A percentile compares a stretch with the other conserved stretches of the same genome.
These are phyloP conservation scores for Macrochelys suwanniensis DNA, from an alignment of 2,797 vertebrate genomes.

Conservation along the genomic window DNA sequence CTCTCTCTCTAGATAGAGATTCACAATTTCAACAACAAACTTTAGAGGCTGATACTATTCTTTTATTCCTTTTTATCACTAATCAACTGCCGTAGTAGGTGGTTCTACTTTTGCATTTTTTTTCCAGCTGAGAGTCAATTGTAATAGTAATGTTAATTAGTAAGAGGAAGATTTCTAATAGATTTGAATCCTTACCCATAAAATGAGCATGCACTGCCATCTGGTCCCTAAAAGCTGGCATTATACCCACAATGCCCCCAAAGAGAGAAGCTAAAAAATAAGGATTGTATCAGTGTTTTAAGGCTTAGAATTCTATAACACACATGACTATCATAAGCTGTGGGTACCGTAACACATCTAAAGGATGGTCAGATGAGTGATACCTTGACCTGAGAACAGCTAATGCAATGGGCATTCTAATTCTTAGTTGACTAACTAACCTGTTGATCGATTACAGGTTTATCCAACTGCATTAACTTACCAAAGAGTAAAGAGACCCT, in stretches of 20 bases:
- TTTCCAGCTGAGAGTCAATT: slow-evolving; percentile 24
- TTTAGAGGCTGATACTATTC: not conserved
- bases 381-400: not conserved
- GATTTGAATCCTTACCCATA: slow-evolving; percentile 44
- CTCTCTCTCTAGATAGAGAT: not conserved
- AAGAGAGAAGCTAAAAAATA: slow-evolving; percentile 30
- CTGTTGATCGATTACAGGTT: not conserved
- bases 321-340: not conserved
- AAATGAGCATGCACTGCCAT: slow-evolving; percentile 49
- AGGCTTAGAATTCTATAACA: not conserved
- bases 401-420: too few relatives aligned
- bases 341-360: not conserved
- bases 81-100: not conserved
- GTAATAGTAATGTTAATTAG: slow-evolving; percentile 43
- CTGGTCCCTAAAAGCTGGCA: slow-evolving; percentile 49
- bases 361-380: not conserved
- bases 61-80: not conserved
- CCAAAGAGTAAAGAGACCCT: not conserved
- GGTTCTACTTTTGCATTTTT: not conserved
- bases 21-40: not conserved
- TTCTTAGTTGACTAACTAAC: not conserved
- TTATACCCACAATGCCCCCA: slow-evolving; percentile 23
- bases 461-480: not conserved
- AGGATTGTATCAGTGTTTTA: not conserved
- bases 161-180: slow-evolving; percentile 44